These are phyloP conservation scores for Anisognathus igniventris DNA, from an alignment of 2,797 vertebrate species.

Conservation along the genomic window DNA sequence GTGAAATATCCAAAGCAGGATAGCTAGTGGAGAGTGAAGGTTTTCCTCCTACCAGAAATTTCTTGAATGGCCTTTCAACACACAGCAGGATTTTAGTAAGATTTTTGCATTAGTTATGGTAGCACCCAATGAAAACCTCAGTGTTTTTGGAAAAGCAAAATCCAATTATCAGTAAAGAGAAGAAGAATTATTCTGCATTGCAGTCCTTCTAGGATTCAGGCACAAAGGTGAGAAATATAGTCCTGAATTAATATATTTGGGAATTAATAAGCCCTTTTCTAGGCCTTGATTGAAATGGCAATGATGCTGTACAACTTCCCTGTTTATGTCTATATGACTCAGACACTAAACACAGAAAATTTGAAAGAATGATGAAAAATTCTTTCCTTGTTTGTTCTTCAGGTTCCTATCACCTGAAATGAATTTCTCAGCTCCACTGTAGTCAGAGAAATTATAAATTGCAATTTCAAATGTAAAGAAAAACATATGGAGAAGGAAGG, in stretches of 20 bases:
- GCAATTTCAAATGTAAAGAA: neutral
- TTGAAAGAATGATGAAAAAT: neutral
- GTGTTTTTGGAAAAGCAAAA: neutral
- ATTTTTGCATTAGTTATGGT: neutral
- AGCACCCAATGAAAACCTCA: neutral
- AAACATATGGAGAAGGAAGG: neutral
- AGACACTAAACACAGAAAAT: neutral
- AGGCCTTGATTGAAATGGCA: neutral
- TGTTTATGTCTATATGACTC: neutral
- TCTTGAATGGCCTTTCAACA: neutral
- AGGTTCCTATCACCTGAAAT: neutral
- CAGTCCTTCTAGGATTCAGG: neutral
- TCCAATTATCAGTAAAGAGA: neutral
- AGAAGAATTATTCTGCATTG: neutral
- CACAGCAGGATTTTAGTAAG: neutral
- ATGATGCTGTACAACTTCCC: neutral
- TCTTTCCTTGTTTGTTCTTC: neutral
- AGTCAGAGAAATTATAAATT: neutral
- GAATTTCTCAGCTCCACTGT: neutral
- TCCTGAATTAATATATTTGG: neutral
- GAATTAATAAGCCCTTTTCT: neutral
- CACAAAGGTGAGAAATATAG: neutral
- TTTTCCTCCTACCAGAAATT: neutral
- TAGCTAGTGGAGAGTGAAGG: neutral
- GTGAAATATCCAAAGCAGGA: neutral